Evolutionary conservation across 1,140 invertebrate genomes (phyloP), one percentile per base, ranked within the genome.

Genomic region (Micrasema longulum): DNA sequence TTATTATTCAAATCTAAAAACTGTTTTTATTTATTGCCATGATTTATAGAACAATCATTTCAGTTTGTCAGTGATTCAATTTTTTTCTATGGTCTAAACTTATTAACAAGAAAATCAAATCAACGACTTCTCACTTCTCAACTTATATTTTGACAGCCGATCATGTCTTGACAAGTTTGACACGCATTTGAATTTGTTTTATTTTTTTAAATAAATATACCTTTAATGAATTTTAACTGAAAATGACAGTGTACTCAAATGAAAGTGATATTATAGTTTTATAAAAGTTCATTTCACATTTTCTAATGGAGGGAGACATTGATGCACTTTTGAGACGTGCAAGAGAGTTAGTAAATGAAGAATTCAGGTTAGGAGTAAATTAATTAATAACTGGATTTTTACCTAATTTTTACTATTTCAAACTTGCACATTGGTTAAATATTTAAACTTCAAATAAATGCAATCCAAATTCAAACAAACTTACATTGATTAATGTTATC

Each of bases 301-400:
- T 14, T 18, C 6, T 36, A 11, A 64, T 64, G 41, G 65, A 69
- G 9, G 67, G 60, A 31, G 67, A 69, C 31, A 60, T 53, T 5
- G 67, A 62, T 9, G 9, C 36, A 18, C 55, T 69, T 1, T 60
- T 69, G 23, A 36, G 26, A 20, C 52, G 55, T 1, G 67, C 67
- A 38, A 57, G 43, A 35, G 43, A 48, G 14, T 62, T 69, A 31
- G 55, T 69, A 12, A 69, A 69, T 38, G 53, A 60, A 35, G 67
- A 69, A 69, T 69, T 62, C 41, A 69, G 67, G 67, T 69, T 57
- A 23, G 50, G 11, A 22, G 1, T 9, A 22, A n/a, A 12, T 53
- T 53, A 12, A 22, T n/a, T 6, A 22, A 53, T 18, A 2, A 31
- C 26, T 31, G 7, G 2, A 7, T 31, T 4, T 31, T 31, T 16